A percentile compares a stretch with the other conserved stretches of the same genome.
Conservation (phyloP, 1,140 invertebrate species). For the Ceratosolen solmsi region DNA sequence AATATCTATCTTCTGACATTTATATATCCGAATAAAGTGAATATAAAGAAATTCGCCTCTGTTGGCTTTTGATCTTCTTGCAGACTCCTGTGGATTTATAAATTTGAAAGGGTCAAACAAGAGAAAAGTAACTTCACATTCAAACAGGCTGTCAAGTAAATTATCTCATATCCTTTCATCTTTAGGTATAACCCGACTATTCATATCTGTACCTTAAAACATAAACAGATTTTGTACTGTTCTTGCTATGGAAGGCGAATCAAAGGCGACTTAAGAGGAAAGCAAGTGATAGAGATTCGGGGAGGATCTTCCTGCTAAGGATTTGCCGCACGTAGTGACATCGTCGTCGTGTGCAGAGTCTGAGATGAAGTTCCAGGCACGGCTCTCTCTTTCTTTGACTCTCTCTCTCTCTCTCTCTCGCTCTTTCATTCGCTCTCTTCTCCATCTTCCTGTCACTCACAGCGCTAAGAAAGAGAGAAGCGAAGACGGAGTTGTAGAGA, state of each 20-base stretch:
- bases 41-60: neutral
- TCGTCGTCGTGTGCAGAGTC: slow-evolving; percentile 47
- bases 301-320: slow-evolving; percentile 67
- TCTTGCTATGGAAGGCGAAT: neutral
- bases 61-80: slow-evolving; percentile 7
- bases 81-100: neutral
- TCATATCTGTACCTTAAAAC: slow-evolving; percentile 24
- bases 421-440: neutral
- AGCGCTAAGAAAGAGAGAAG: slow-evolving; percentile 45
- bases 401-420: slow-evolving; percentile 34
- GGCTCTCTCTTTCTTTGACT: slow-evolving; percentile 9
- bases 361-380: slow-evolving; percentile 60
- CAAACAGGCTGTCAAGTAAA: slow-evolving; percentile 22
- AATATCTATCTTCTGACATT: slow-evolving; percentile 2
- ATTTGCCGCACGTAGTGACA: slow-evolving; percentile 71
- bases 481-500: slow-evolving; percentile 40
- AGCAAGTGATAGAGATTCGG: slow-evolving; percentile 33
- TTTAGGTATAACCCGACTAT: slow-evolving; percentile 13
- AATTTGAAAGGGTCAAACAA: slow-evolving; percentile 20
- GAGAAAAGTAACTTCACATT: neutral
- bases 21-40: neutral
- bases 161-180: slow-evolving; percentile 28
- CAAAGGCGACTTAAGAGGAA: slow-evolving; percentile 23
- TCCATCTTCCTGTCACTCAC: slow-evolving; percentile 19
- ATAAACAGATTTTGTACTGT: slow-evolving; percentile 34